Evolutionary conservation across 2,113 vertebrate species (phyloP).

Genomic region (Chamaetylas fuelleborni): DNA sequence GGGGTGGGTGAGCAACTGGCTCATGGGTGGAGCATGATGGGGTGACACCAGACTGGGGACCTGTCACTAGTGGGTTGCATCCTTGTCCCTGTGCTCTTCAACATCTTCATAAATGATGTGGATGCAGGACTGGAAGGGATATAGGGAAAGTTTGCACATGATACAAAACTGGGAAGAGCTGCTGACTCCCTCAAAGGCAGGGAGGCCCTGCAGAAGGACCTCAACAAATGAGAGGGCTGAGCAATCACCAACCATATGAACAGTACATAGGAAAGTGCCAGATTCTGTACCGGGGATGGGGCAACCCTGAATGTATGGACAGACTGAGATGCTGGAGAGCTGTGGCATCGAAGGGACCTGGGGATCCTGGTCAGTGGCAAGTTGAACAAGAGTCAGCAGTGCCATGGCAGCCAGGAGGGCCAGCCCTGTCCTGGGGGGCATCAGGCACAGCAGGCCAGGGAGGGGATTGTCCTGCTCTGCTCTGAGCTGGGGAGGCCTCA

Average conservation of each 20-base stretch:
- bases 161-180: not conserved
- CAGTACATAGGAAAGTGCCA: accelerated
- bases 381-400: accelerated
- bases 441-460: not conserved
- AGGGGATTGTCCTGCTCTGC: not conserved
- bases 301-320: not conserved
- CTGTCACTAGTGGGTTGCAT: not conserved
- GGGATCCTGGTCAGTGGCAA: not conserved
- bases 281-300: not conserved
- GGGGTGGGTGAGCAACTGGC: not conserved
- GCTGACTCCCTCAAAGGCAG: not conserved
- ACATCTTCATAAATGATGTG: not conserved
- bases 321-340: not conserved
- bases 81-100: not conserved
- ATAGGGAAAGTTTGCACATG: not conserved
- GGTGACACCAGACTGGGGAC: not conserved
- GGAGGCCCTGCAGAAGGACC: not conserved
- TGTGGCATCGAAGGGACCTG: accelerated
- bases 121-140: accelerated
- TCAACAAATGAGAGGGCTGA: not conserved
- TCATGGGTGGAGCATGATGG: not conserved
- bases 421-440: not conserved
- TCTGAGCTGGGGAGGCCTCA: not conserved
- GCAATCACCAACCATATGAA: not conserved
- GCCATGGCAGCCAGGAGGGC: not conserved